A percentile compares a stretch with the other conserved stretches of the same genome.
phyloP scores from a whole-genome alignment of 2,113 vertebrate genomes.

The Onychostruthus taczanowskii region DNA sequence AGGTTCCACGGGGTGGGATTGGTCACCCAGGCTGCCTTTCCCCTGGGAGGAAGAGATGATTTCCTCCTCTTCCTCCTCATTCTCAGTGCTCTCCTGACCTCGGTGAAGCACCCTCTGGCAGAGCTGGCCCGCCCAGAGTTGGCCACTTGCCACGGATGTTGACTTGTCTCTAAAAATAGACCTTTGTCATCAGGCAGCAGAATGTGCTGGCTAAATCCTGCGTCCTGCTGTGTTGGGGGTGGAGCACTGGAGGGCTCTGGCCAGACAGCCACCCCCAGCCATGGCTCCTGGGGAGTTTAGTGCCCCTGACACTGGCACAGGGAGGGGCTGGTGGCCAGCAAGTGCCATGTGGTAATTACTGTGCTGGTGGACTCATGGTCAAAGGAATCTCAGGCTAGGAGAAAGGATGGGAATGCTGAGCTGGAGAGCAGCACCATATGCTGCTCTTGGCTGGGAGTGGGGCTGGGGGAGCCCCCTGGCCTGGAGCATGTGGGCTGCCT shows the following conservation, averaged over 20 bases:
- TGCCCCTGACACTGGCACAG: neutral
- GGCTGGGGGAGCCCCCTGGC: neutral
- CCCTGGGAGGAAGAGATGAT: neutral
- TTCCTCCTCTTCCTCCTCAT: neutral
- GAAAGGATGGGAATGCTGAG: neutral
- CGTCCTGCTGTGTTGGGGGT: accelerated
- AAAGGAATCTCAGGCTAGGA: neutral
- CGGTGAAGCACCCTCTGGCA: neutral
- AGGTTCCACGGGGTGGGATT: neutral
- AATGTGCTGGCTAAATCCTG: neutral
- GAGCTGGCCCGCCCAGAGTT: neutral
- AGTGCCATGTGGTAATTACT: neutral
- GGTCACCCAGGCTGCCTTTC: neutral
- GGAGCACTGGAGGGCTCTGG: accelerated
- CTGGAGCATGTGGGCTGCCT: neutral
- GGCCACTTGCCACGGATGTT: neutral
- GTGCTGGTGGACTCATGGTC: neutral
- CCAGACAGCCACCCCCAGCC: neutral
- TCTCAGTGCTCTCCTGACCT: neutral
- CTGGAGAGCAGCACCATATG: accelerated
- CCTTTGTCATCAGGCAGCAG: constrained; percentile 9
- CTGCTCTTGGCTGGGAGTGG: neutral
- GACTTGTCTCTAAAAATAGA: constrained; percentile 11
- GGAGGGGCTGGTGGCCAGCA: neutral
- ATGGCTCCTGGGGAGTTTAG: neutral